These are phyloP conservation scores for Coenobita brevimanus DNA, from an alignment of 1,140 invertebrate species.

Conservation along the genomic window DNA sequence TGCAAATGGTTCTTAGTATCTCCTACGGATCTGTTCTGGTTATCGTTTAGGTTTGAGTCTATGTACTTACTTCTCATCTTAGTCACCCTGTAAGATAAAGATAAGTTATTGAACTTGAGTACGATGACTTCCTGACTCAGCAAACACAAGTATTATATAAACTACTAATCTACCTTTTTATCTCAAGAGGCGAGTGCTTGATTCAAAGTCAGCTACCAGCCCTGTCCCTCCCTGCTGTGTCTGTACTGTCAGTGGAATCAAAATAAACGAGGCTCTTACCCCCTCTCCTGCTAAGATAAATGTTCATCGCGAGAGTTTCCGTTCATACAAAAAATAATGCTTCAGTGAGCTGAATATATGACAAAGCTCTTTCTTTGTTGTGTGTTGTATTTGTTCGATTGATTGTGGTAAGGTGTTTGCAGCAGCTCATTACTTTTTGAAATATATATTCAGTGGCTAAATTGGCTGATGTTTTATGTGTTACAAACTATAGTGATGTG, in stretches of 20 bases:
- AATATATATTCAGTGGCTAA: slow-evolving; percentile 25
- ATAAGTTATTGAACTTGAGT: slow-evolving; percentile 15
- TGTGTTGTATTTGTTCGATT: slow-evolving; percentile 60
- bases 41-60: background rate
- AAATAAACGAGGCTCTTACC: slow-evolving; percentile 42
- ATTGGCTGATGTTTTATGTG: slow-evolving; percentile 25
- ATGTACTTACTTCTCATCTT: background rate
- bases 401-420: slow-evolving; percentile 55
- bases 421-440: slow-evolving; percentile 18
- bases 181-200: slow-evolving; percentile 27
- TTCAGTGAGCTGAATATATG: slow-evolving; percentile 44
- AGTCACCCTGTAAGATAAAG: background rate
- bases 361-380: slow-evolving; percentile 56
- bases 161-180: slow-evolving; percentile 18
- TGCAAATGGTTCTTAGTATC: slow-evolving; percentile 19
- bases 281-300: slow-evolving; percentile 11
- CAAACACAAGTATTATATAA: slow-evolving; percentile 48
- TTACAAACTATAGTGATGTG: slow-evolving; percentile 21
- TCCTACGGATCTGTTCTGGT: background rate
- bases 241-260: slow-evolving; percentile 52
- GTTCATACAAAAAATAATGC: background rate
- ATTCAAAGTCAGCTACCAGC: background rate
- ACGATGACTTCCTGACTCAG: slow-evolving; percentile 57
- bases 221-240: slow-evolving; percentile 39
- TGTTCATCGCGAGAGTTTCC: slow-evolving; percentile 33